Conservation (phyloP, 2,113 vertebrate species). For the Rhipidura dahli region DNA sequence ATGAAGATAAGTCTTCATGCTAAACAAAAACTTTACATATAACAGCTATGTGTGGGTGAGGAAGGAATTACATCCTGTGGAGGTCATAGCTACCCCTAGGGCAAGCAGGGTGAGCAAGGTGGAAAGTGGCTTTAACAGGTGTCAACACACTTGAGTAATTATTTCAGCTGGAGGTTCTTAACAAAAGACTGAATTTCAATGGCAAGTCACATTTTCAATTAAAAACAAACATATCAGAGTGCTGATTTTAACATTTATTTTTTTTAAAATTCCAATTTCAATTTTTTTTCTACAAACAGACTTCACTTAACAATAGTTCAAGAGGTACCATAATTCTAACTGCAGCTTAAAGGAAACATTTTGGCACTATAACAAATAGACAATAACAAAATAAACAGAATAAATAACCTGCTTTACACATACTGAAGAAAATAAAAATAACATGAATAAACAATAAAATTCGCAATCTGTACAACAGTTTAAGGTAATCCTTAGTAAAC, state of each 20-base stretch:
- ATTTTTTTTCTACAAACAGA: background rate
- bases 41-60: background rate
- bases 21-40: background rate
- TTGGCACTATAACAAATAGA: background rate
- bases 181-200: background rate
- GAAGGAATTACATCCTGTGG: background rate
- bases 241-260: background rate
- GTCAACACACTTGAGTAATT: background rate
- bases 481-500: background rate
- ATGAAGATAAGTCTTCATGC: background rate
- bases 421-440: background rate
- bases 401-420: constrained; percentile 21
- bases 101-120: background rate
- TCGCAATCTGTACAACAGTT: background rate
- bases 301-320: background rate
- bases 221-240: background rate
- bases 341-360: background rate
- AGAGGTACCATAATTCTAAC: background rate
- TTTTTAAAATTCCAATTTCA: background rate
- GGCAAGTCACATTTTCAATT: background rate
- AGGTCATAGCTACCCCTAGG: background rate
- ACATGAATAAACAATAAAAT: background rate
- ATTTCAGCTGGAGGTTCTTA: background rate
- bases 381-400: constrained; percentile 12
- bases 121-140: background rate